Base-by-base conservation (phyloP, 2,797 vertebrate species). In the Enoplosus armatus region DNA sequence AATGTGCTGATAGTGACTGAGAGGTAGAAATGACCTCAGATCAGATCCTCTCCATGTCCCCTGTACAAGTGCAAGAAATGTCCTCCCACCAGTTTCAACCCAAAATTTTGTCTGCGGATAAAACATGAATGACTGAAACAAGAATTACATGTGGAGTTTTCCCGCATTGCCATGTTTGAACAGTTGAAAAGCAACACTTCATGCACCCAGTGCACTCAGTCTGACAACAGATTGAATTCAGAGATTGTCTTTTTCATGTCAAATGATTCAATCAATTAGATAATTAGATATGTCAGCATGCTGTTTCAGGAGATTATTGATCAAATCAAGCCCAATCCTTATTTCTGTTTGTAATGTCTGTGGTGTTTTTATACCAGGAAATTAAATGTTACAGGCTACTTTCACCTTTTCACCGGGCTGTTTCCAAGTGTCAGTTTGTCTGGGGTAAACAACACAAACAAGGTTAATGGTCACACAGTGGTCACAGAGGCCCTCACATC, bases 1-100 rank as follows among this genome's bases (percentile, higher is more conserved):
- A 56, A 64, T 60, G 58, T 43, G 60, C 83, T 68, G 82, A 78
- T 53, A 69, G 37, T 55, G 62, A 62, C 56, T 63, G 26, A 65
- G 26, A 27, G 53, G 33, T 41, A 20, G 16, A 69, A 67, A 66
- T 45, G 55, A 79, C 45, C 61, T 63, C 35, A 65, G 26, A 63
- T 59, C 18, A 62, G 60, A 47, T 9, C 22, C 6, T 29, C n/a
- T 39, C 3, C 26, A 65, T 53, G 22, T 61, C 14, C 60, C 55
- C 59, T 39, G 18, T 56, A 6, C 4, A 41, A 29, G 8, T 14
- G 26, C 8, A 61, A 45, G n/a, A 68, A 50, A 64, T 9, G n/a
- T 41, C 7, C 4, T n/a, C 31, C 3, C 26, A 16, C 10, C 22
- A 22, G 26, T 62, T 62, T 43, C 12, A 59, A 43, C 8, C 3